Base-by-base conservation (phyloP, 2,113 vertebrate species). In the Myiozetetes cayanensis region DNA sequence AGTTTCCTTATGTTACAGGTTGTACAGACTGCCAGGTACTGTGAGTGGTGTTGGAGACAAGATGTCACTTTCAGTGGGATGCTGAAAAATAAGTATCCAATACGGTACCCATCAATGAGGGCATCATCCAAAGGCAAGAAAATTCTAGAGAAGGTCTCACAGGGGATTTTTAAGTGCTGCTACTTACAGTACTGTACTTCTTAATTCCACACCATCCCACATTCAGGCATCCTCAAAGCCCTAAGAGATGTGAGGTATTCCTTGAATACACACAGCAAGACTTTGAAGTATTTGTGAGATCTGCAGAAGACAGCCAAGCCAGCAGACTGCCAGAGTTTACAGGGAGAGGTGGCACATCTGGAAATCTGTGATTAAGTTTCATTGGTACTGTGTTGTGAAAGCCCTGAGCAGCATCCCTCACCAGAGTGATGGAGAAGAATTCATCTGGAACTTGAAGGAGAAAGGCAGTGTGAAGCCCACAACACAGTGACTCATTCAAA, bases 231-330 rank as follows among this genome's bases (percentile, higher is more conserved):
- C 31, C 46, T 79, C n/a, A 56, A 53, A 89, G 37, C 15, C 41
- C 27, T 46, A 12, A 66, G 21, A 25, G 21, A 23, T 21, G 5
- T 17, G 22, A 79, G 15, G 9, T 73, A 24, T 47, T 73, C 62
- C 71, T 79, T 31, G 46, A n/a, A 24, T 63, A 12, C 0, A 0
- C 4, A 28, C 6, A 30, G 49, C 33, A 72, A 72, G 27, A 23
- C 47, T 37, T 37, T 47, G 77, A 39, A 68, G 18, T 39, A 41
- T 16, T n/a, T 31, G 1, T 30, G 74, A 82, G 44, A 46, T 46
- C 20, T 87, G 37, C 75, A 73, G 62, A 77, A 66, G 58, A 3
- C n/a, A 94, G 28, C 20, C 59, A 62, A 73, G 37, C 14, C 33
- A 85, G 30, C 47, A 44, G 41, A 27, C 33, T 82, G 62, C 22